These are phyloP conservation scores for Entomyzon cyanotis DNA, from an alignment of 2,113 vertebrate genomes.

Conservation along the genomic window DNA sequence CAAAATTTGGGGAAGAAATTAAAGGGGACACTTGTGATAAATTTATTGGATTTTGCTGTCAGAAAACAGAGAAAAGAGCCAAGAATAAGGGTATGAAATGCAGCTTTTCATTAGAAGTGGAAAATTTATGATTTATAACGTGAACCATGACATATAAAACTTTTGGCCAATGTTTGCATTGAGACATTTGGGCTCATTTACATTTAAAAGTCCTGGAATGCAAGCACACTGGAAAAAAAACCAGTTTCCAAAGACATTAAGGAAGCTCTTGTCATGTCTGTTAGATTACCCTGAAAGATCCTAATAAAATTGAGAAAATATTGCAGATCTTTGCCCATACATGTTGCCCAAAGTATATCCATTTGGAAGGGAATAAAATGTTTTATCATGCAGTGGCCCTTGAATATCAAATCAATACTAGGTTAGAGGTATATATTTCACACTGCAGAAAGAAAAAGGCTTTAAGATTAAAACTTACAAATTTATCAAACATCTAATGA, in stretches of 20 bases:
- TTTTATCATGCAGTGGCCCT: neutral
- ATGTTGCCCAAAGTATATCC: neutral
- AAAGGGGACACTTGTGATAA: accelerated
- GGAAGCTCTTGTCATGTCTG: neutral
- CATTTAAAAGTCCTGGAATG: neutral
- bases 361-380: neutral
- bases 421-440: neutral
- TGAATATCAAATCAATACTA: neutral
- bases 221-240: neutral
- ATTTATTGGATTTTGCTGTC: neutral
- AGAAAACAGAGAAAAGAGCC: neutral
- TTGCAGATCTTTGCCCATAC: neutral
- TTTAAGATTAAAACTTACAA: neutral
- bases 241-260: neutral
- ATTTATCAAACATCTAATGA: conserved; percentile 33
- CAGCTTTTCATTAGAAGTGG: neutral
- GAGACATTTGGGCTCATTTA: neutral
- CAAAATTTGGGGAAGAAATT: neutral
- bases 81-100: neutral
- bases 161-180: neutral
- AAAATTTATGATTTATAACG: neutral
- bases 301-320: neutral
- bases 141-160: neutral
- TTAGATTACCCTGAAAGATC: neutral
- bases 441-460: neutral